Evolutionary conservation across 2,797 vertebrate species (phyloP).

Genomic region (Crocodylus rhombifer): DNA sequence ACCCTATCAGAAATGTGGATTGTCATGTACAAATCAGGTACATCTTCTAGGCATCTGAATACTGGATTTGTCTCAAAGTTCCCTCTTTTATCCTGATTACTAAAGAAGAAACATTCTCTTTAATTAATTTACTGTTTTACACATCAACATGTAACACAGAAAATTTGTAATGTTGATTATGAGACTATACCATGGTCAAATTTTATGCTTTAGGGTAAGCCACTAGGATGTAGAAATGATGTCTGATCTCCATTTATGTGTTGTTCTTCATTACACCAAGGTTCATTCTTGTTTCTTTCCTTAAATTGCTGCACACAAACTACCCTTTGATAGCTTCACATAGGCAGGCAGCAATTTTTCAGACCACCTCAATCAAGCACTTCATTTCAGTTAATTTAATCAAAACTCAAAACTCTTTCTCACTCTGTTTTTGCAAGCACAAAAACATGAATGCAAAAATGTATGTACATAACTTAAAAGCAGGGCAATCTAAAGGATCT

Average conservation of each 20-base stretch:
- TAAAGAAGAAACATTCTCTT: not conserved
- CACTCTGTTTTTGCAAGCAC: not conserved
- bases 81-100: not conserved
- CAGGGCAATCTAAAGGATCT: accelerated
- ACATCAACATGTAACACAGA: not conserved
- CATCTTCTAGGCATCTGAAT: not conserved
- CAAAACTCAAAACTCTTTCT: not conserved
- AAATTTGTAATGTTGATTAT: not conserved
- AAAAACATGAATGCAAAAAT: not conserved
- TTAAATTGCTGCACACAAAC: not conserved
- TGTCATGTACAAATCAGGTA: not conserved
- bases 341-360: not conserved
- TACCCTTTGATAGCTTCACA: not conserved
- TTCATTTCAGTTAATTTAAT: not conserved
- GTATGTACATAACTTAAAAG: not conserved
- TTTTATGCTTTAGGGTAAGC: not conserved
- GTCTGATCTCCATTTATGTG: not conserved
- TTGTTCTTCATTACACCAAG: not conserved
- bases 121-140: not conserved
- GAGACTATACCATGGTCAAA: not conserved
- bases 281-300: not conserved
- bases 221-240: not conserved
- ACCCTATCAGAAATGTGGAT: not conserved
- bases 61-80: not conserved
- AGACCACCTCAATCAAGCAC: not conserved